A percentile compares a stretch with the other conserved stretches of the same genome.
phyloP scores from a whole-genome alignment of 2,113 vertebrate genomes.

The cattle (Bos taurus) region ARS-UCD2.0 NC_037330.1:14579501-14580000 shows the following conservation, averaged over 20 bases:
- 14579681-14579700: not conserved
- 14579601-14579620: not conserved
- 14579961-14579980: not conserved
- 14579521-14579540: not conserved
- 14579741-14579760: not conserved
- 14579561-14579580: not conserved
- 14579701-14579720: not conserved
- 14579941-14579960: not conserved
- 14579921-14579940: not conserved
- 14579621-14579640: not conserved
- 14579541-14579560: not conserved
- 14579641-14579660: not conserved
- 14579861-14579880: not conserved
- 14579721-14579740: not conserved
- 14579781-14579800: not conserved
- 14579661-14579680: not conserved
- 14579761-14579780: not conserved
- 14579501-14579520: not conserved
- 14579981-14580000: not conserved
- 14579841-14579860: not conserved
- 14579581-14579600: not conserved
- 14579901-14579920: slow-evolving; percentile 2
- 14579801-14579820: not conserved
- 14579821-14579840: slow-evolving; percentile 24
- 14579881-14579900: slow-evolving; percentile 15